phyloP scores from a whole-genome alignment of 2,113 vertebrate genomes.

The Sphyrna mokarran region DNA sequence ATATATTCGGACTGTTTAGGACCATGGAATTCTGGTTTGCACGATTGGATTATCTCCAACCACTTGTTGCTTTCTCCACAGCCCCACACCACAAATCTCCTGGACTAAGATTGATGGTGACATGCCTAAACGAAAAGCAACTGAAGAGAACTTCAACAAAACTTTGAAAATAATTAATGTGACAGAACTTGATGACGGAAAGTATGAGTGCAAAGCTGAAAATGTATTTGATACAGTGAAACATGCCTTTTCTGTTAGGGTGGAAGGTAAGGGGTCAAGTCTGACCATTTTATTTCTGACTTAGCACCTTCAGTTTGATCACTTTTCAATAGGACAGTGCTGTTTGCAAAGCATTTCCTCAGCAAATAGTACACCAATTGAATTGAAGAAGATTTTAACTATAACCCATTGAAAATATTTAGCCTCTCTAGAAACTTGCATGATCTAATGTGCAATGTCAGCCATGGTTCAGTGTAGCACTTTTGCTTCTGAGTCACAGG shows the following conservation, averaged over 20 bases:
- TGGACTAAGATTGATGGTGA: constrained; percentile 67
- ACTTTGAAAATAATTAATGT: constrained; percentile 65
- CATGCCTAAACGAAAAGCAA: constrained; percentile 55
- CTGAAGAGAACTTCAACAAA: constrained; percentile 68
- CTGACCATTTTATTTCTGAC: constrained; percentile 45
- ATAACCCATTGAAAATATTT: not conserved
- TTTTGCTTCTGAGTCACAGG: not conserved
- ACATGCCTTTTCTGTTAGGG: constrained; percentile 69
- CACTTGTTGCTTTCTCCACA: constrained; percentile 44
- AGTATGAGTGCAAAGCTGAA: constrained; percentile 75
- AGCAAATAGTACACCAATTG: not conserved
- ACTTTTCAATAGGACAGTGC: not conserved
- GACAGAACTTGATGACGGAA: constrained; percentile 65
- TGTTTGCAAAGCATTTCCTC: not conserved
- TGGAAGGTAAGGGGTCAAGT: constrained; percentile 69
- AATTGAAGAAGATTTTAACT: not conserved
- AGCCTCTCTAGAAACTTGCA: not conserved
- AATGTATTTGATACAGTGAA: constrained; percentile 61
- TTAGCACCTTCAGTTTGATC: constrained; percentile 25
- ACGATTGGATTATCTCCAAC: not conserved
- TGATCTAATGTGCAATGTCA: not conserved
- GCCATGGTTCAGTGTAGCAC: not conserved
- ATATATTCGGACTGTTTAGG: not conserved
- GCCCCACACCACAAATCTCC: constrained; percentile 79
- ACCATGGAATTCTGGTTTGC: not conserved